Evolutionary conservation across 2,888 invertebrate genomes (phyloP).

Genomic region (Acanthoscelides obtectus): DNA sequence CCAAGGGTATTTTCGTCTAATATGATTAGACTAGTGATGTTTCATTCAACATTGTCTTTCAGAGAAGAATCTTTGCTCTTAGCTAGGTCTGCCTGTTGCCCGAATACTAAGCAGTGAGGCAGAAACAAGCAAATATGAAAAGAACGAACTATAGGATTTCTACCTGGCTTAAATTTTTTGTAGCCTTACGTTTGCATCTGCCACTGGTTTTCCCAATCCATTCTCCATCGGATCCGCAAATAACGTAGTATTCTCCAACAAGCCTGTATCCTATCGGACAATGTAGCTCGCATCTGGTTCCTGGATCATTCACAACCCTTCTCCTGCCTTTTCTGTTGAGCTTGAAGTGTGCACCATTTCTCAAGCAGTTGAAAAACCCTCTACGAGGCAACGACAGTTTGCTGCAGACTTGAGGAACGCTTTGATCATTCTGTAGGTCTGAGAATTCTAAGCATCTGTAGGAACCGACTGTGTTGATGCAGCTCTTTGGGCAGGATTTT

Average conservation of each 20-base stretch:
- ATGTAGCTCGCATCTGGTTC: constrained; percentile 49
- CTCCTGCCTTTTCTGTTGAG: constrained; percentile 34
- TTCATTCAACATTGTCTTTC: too few relatives aligned
- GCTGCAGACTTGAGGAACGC: constrained; percentile 29
- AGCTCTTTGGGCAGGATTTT: constrained; percentile 48
- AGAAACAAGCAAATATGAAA: too few relatives aligned
- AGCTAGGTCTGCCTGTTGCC: too few relatives aligned
- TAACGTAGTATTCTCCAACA: constrained; percentile 47
- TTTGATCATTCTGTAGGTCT: constrained; percentile 28
- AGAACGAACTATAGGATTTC: too few relatives aligned
- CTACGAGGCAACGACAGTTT: constrained; percentile 47
- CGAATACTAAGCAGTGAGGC: too few relatives aligned
- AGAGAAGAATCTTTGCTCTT: too few relatives aligned
- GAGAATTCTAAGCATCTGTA: constrained; percentile 47
- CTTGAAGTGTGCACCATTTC: constrained; percentile 27
- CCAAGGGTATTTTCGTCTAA: too few relatives aligned
- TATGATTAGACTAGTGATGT: too few relatives aligned
- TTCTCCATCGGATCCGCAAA: constrained; percentile 45
- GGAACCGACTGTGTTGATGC: constrained; percentile 61
- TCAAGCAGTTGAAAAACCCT: constrained; percentile 49
- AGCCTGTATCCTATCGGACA: constrained; percentile 48
- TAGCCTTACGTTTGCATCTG: constrained; percentile 46
- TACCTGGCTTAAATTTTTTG: too few relatives aligned
- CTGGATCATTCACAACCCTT: constrained; percentile 46
- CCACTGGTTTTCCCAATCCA: constrained; percentile 49